Evolutionary conservation across 2,113 vertebrate species (phyloP), one percentile per base, ranked within the genome.

Genomic region (Mesocricetus auratus): DNA sequence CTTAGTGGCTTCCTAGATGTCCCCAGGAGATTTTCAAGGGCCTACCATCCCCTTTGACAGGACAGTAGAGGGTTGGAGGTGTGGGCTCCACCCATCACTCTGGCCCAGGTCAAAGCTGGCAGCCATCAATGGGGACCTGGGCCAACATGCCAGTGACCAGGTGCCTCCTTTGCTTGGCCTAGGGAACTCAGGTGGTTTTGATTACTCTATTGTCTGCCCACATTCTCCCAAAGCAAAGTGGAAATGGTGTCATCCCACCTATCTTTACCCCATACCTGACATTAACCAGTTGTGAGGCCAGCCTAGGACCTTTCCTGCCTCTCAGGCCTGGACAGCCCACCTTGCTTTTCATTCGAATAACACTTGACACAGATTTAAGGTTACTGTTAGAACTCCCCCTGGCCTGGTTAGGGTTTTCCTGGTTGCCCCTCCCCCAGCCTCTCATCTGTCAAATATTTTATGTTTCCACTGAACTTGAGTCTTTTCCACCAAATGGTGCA

Each of bases 11-110:
- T 2, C 0, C 50, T 24, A 15, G 11, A 11, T 24, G 47, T 39
- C 31, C 26, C 77, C 31, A 16, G 79, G 75, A 42, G 71, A 62
- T 21, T 36, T 36, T 9, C 16, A 16, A 10, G 71, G 36, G 3
- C 42, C 21, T 3, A 16, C 12, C 10, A 81, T 36, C 24, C 6
- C 9, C 0, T n/a, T 15, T 4, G 0, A 21, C 39, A 24, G 26
- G 73, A 12, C 1, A 0, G 36, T 6, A 68, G 60, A 85, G 8
- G 26, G 16, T 31, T 19, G 3, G 19, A 24, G 15, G n/a, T 78
- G 7, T 53, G 15, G 77, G 17, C 47, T 17, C 17, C 13, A 77
- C 22, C 24, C 74, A 47, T 47, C 42, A 42, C 19, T 19, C 33
- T 81, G 78, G 78, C 50, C 16, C 19, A n/a, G 31, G 78, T 81